Evolutionary conservation across 2,797 vertebrate genomes (phyloP).

Genomic region (Hephaestus fuliginosus): DNA sequence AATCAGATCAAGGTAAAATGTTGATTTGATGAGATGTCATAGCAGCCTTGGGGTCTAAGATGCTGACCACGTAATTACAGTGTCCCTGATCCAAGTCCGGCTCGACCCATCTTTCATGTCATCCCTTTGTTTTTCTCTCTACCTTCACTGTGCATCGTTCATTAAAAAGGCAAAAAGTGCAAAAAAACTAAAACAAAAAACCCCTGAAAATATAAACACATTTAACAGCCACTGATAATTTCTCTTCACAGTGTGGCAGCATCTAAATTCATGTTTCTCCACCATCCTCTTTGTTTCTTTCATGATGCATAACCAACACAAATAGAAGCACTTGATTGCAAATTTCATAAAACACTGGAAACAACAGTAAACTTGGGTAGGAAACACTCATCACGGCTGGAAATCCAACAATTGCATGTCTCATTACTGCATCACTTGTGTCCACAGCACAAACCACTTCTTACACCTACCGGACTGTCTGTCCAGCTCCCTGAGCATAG

Average conservation of each 20-base stretch:
- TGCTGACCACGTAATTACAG: neutral
- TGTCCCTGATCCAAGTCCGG: neutral
- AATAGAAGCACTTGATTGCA: neutral
- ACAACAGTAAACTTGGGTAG: neutral
- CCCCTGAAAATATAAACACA: neutral
- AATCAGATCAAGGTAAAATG: neutral
- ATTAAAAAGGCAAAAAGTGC: neutral
- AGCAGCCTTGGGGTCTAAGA: neutral
- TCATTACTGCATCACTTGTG: neutral
- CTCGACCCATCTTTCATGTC: too few species aligned
- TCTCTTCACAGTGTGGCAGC: neutral
- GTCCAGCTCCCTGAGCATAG: conserved; percentile 95
- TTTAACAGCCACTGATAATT: neutral
- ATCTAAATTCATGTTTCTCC: neutral
- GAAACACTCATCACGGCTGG: neutral
- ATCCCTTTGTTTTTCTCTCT: neutral
- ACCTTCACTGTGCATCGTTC: neutral
- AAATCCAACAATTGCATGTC: neutral
- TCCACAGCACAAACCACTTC: neutral
- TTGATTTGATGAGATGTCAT: neutral
- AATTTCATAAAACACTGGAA: neutral
- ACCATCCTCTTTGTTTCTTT: too few species aligned
- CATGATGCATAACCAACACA: neutral
- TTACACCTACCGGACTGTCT: conserved; percentile 85
- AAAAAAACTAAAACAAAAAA: neutral